Conservation (phyloP, 2,113 vertebrate genomes). For the Menidia beryllina region DNA sequence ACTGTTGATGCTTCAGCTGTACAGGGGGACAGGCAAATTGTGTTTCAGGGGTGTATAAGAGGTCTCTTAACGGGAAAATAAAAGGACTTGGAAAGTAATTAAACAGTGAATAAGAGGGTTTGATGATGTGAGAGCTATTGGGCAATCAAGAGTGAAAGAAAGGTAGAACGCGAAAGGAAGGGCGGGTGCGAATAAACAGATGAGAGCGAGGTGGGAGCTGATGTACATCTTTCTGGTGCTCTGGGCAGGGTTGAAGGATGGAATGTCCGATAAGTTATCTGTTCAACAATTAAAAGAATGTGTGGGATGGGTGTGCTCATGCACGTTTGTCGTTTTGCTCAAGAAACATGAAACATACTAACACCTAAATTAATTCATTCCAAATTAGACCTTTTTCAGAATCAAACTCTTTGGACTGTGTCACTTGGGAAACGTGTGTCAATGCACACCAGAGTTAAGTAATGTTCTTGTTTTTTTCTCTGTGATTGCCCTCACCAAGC, state of each 20-base stretch:
- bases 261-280: slow-evolving; percentile 63
- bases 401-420: neutral
- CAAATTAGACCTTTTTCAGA: slow-evolving; percentile 15
- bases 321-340: neutral
- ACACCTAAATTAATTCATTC: slow-evolving; percentile 20
- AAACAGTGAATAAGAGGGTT: slow-evolving; percentile 37
- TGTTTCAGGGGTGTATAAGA: slow-evolving; percentile 45
- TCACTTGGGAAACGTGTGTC: slow-evolving; percentile 21
- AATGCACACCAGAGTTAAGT: slow-evolving; percentile 3
- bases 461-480: neutral
- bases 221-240: slow-evolving; percentile 44
- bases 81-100: slow-evolving; percentile 53
- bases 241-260: slow-evolving; percentile 39
- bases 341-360: slow-evolving; percentile 15
- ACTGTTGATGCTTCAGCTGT: slow-evolving; percentile 33
- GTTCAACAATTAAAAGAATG: slow-evolving; percentile 45
- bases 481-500: slow-evolving; percentile 13
- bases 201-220: slow-evolving; percentile 22
- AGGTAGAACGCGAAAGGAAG: slow-evolving; percentile 1
- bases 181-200: slow-evolving; percentile 22
- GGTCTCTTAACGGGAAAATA: slow-evolving; percentile 50
- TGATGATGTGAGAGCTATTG: slow-evolving; percentile 40
- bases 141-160: slow-evolving; percentile 18
- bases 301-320: slow-evolving; percentile 12
- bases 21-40: slow-evolving; percentile 7